phyloP scores from a whole-genome alignment of 2,888 invertebrate genomes.

The Drosophila helvetica region DNA sequence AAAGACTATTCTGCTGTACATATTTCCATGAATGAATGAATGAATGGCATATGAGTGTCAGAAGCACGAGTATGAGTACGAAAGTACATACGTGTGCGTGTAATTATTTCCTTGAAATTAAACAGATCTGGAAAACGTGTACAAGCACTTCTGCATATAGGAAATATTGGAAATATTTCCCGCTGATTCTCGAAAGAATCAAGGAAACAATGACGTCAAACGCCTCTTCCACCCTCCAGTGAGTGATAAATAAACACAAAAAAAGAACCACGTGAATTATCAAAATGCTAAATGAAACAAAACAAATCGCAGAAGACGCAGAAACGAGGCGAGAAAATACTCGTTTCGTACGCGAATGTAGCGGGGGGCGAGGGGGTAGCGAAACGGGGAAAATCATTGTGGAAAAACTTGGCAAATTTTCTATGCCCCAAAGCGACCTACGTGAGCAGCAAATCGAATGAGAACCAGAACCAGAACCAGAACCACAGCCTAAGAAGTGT shows the following conservation, averaged over 20 bases:
- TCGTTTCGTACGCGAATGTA: constrained; percentile 6
- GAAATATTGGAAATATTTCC: constrained; percentile 7
- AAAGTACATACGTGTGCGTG: constrained; percentile 19
- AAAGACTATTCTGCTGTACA: constrained; percentile 24
- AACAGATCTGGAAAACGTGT: constrained; percentile 39
- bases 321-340: constrained; percentile 32
- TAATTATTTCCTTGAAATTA: constrained; percentile 71
- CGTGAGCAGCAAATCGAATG: constrained; percentile 62
- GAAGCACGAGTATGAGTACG: neutral
- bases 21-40: constrained; percentile 36
- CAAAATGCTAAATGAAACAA: constrained; percentile 61
- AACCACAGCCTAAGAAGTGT: constrained; percentile 33
- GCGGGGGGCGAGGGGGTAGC: constrained; percentile 9
- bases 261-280: constrained; percentile 52
- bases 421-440: constrained; percentile 59
- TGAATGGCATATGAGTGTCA: constrained; percentile 28
- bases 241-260: constrained; percentile 49
- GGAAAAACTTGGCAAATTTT: constrained; percentile 71
- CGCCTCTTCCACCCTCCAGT: constrained; percentile 2
- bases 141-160: too few relatives aligned
- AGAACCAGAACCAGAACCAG: constrained; percentile 33
- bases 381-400: constrained; percentile 72
- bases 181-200: constrained; percentile 11
- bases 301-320: constrained; percentile 40
- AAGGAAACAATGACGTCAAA: constrained; percentile 57